Evolutionary conservation across 2,797 vertebrate genomes (phyloP), one percentile per base, ranked within the genome.

Genomic region (Cirrhinus molitorella): DNA sequence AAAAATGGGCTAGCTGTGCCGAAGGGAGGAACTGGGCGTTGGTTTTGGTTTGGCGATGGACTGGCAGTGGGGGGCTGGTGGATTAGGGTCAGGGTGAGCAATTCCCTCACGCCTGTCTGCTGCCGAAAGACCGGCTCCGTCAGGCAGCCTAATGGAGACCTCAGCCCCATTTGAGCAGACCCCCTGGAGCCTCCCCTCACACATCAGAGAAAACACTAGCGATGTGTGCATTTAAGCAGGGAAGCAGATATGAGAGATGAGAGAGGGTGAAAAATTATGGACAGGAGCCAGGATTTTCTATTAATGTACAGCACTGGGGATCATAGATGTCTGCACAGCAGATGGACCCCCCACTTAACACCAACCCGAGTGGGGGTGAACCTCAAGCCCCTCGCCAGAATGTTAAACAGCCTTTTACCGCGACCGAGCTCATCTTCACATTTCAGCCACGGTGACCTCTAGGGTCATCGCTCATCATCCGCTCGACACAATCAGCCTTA

Each of bases 81-180:
- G 76, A 67, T 79, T 61, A 76, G 75, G 75, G 74, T 84, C 59
- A 81, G 86, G 23, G 61, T 83, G 73, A 84, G 59, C 61, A 84
- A 88, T 88, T 88, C 87, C 86, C 87, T 87, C 78, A 85, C 14
- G 81, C 83, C 87, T 87, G 87, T 85, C 82, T 86, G 71, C 70
- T 85, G 80, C 80, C 19, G 66, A 78, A 88, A 83, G 68, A 83
- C 66, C 49, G 77, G 80, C 86, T 85, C 73, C 31, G 68, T 79
- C 63, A 34, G 75, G 81, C 83, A 72, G 19, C 83, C 89, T 94
- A 94, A 94, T 94, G 92, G 93, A 94, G 91, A 92, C 91, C 92
- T 92, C 89, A 88, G 91, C 89, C 90, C 76, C 13, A 67, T 87
- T 79, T 82, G 63, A 66, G 70, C 73, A 91, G 87, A 89, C 81